Percentiles rank a stretch among this genome's conserved stretches.
Conservation (phyloP, 2,113 vertebrate genomes). For the Rallus limicola region DNA sequence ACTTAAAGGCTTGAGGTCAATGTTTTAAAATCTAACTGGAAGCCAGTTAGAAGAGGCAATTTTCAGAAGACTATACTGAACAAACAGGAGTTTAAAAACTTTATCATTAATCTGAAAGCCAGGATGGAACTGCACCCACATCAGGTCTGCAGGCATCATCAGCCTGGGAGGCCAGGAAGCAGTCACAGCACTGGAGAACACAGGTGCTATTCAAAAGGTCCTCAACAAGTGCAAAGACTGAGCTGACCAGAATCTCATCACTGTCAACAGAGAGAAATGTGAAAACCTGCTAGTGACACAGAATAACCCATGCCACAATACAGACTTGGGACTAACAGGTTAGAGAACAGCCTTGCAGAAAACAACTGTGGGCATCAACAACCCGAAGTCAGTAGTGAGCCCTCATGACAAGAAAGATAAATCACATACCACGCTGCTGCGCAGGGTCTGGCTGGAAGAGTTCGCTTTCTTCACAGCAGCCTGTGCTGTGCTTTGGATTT, state of each 20-base stretch:
- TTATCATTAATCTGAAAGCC: neutral
- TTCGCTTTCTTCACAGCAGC: neutral
- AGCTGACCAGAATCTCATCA: neutral
- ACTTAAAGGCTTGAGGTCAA: neutral
- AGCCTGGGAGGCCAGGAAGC: neutral
- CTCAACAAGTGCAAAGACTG: neutral
- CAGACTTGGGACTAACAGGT: neutral
- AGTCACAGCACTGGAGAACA: neutral
- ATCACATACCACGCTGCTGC: neutral
- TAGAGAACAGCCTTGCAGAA: neutral
- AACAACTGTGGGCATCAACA: neutral
- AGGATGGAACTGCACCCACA: neutral
- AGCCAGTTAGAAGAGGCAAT: neutral
- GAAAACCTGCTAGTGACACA: neutral
- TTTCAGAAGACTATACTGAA: neutral
- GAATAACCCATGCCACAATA: neutral
- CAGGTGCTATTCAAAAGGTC: neutral
- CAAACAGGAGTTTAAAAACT: neutral
- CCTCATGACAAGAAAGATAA: neutral
- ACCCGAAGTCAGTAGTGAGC: neutral
- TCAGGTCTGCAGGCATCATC: neutral
- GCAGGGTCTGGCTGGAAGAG: neutral
- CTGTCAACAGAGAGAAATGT: neutral
- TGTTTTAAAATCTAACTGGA: neutral
- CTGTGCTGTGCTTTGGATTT: neutral